These are phyloP conservation scores for Scrobipalpa atriplicella DNA, from an alignment of 2,888 invertebrate genomes.

Conservation along the genomic window DNA sequence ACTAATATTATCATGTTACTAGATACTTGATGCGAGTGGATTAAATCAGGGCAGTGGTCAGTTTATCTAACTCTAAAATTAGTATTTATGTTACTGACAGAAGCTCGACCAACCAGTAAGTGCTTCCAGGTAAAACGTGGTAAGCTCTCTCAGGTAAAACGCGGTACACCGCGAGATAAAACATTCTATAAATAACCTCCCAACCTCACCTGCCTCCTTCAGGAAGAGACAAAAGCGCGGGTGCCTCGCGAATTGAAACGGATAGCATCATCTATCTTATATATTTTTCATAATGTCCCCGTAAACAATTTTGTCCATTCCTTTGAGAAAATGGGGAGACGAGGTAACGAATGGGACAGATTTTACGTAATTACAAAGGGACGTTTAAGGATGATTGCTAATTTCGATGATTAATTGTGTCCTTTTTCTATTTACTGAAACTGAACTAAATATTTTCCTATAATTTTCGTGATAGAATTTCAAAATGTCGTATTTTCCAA, in stretches of 20 bases:
- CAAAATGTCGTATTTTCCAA: no score
- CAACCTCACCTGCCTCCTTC: constrained; percentile 13
- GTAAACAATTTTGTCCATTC: constrained; percentile 69
- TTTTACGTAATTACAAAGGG: constrained; percentile 81
- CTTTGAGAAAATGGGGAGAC: constrained; percentile 47
- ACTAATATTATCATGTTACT: no score
- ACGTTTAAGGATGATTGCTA: constrained; percentile 70
- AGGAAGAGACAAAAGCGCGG: constrained; percentile 17
- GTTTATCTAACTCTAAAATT: no score
- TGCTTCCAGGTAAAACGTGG: background rate
- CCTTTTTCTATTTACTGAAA: constrained; percentile 36
- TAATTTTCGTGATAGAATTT: no score
- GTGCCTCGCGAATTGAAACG: constrained; percentile 22
- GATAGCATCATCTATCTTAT: constrained; percentile 47
- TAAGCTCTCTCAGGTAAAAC: background rate
- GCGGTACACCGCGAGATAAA: constrained; percentile 11
- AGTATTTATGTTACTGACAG: background rate
- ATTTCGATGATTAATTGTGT: constrained; percentile 71
- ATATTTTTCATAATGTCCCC: constrained; percentile 68
- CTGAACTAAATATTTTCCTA: no score
- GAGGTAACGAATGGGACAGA: constrained; percentile 67
- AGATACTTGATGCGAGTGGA: no score
- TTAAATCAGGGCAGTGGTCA: no score
- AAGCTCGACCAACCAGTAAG: background rate
- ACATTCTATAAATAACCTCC: constrained; percentile 9